Evolutionary conservation across 2,113 vertebrate genomes (phyloP).

Genomic region (Pelobates fuscus): DNA sequence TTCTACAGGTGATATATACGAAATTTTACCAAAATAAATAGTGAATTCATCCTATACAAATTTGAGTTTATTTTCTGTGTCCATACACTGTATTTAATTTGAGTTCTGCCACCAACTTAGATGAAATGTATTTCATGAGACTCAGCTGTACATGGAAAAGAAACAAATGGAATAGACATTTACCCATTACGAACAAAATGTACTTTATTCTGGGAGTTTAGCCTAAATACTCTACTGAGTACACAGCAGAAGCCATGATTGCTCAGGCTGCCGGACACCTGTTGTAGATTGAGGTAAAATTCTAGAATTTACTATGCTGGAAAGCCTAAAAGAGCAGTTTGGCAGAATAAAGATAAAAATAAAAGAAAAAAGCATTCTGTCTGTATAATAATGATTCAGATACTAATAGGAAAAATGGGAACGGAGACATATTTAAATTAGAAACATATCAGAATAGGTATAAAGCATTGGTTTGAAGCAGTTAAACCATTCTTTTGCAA

Average conservation of each 20-base stretch:
- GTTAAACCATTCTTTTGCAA: constrained; percentile 13
- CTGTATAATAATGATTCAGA: constrained; percentile 40
- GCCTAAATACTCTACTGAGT: constrained; percentile 13
- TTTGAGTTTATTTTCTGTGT: constrained; percentile 12
- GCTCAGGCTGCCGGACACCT: accelerated
- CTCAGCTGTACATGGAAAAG: constrained; percentile 52
- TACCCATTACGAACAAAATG: constrained; percentile 12
- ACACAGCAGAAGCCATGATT: constrained; percentile 10
- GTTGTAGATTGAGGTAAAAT: accelerated
- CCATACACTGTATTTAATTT: background rate
- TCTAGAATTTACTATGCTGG: constrained; percentile 23
- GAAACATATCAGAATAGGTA: constrained; percentile 43
- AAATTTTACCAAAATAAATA: background rate
- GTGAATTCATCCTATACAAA: constrained; percentile 49
- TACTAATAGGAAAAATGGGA: constrained; percentile 45
- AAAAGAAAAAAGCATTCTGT: constrained; percentile 4
- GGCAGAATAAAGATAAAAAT: constrained; percentile 10
- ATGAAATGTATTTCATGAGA: constrained; percentile 57
- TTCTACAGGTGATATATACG: background rate
- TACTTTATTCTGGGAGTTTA: constrained; percentile 11
- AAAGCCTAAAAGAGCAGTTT: constrained; percentile 39
- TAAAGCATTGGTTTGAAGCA: constrained; percentile 21
- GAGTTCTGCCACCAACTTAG: constrained; percentile 46
- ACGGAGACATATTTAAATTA: constrained; percentile 30
- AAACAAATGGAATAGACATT: constrained; percentile 10